A percentile compares a stretch with the other conserved stretches of the same genome.
These are phyloP conservation scores for Rhineura floridana DNA, from an alignment of 2,113 vertebrate genomes.

Conservation along the genomic window DNA sequence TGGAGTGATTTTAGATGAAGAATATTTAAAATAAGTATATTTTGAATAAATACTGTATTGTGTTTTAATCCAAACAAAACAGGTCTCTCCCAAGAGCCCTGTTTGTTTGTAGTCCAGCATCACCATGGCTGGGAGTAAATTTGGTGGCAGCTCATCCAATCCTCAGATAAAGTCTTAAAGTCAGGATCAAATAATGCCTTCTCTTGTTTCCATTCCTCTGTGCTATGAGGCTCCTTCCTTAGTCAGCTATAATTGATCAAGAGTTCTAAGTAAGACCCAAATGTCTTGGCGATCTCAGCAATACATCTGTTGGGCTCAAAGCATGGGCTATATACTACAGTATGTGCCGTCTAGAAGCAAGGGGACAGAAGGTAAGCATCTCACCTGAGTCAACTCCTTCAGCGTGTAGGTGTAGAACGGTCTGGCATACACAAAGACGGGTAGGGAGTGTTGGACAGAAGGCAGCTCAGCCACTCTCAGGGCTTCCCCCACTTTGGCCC, in stretches of 20 bases:
- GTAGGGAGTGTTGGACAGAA: conserved; percentile 72
- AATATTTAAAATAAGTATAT: neutral
- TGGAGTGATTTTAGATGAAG: neutral
- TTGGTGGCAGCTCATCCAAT: neutral
- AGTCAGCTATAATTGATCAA: neutral
- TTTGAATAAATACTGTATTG: neutral
- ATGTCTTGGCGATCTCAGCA: neutral
- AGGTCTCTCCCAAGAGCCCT: neutral
- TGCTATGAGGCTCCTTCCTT: neutral
- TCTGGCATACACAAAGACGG: conserved; percentile 81
- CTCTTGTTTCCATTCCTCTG: neutral
- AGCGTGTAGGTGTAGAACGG: conserved; percentile 76
- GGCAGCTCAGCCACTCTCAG: conserved; percentile 70
- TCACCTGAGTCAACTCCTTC: conserved; percentile 40
- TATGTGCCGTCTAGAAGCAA: neutral
- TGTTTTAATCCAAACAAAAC: neutral
- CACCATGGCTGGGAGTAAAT: neutral
- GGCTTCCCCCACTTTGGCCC: conserved; percentile 75
- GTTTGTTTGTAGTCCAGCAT: neutral
- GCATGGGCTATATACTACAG: neutral
- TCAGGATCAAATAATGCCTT: neutral
- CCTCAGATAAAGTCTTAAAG: neutral
- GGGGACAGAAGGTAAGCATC: neutral
- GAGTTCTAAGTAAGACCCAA: neutral
- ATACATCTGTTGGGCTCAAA: neutral